These are phyloP conservation scores for Ceriagrion tenellum DNA, from an alignment of 2,888 invertebrate genomes.

Conservation along the genomic window DNA sequence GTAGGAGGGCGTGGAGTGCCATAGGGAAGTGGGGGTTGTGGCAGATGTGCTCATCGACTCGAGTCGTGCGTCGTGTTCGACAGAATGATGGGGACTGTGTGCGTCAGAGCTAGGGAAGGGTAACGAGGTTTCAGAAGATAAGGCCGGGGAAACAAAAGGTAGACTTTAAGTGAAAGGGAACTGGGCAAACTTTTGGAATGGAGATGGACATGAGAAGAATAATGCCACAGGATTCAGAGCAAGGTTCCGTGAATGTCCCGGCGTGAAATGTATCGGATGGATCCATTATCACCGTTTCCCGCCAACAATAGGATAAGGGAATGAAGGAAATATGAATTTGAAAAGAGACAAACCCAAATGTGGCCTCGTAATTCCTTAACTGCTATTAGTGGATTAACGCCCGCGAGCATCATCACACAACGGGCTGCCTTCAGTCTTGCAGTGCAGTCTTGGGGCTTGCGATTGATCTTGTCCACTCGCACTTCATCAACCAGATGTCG, in stretches of 20 bases:
- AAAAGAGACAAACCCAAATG: background rate
- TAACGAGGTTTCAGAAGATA: background rate
- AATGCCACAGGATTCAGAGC: no score
- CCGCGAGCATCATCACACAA: background rate
- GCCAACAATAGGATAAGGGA: background rate
- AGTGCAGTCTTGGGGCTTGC: no score
- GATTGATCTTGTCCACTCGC: background rate
- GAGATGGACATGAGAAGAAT: background rate
- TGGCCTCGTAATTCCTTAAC: background rate
- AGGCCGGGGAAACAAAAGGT: conserved; percentile 11
- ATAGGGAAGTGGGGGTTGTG: background rate
- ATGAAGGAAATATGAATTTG: background rate
- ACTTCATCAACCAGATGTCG: background rate
- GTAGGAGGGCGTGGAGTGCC: background rate
- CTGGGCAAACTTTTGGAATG: background rate
- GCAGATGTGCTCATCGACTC: background rate
- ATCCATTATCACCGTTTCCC: background rate
- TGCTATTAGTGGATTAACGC: background rate
- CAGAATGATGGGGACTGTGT: background rate
- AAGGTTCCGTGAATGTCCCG: background rate
- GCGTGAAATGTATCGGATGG: background rate
- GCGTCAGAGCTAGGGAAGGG: background rate
- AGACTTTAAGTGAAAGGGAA: background rate
- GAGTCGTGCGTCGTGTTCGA: background rate
- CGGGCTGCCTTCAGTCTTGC: background rate